Percentiles rank a stretch among this genome's conserved stretches.
These are phyloP conservation scores for Peromyscus eremicus DNA, from an alignment of 2,797 vertebrate genomes.

Conservation along the genomic window DNA sequence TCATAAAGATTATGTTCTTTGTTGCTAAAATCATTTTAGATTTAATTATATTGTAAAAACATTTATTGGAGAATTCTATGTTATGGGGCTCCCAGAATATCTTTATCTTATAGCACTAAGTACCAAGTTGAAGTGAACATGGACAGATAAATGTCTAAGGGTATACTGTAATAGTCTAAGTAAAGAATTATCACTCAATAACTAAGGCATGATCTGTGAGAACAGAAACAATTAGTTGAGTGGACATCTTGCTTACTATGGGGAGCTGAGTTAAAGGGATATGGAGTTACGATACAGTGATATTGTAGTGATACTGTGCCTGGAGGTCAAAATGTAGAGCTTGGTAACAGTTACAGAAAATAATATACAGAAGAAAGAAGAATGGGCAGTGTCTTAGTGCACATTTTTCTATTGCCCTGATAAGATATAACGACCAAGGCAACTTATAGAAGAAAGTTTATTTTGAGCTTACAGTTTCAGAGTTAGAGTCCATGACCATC, in stretches of 20 bases:
- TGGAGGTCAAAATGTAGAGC: neutral
- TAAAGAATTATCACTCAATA: slow-evolving; percentile 14
- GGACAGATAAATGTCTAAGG: neutral
- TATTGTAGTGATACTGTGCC: neutral
- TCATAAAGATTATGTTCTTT: neutral
- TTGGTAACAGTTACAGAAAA: neutral
- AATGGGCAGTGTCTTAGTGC: neutral
- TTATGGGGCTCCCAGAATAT: neutral
- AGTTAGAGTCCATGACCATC: neutral
- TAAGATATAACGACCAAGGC: neutral
- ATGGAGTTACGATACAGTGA: neutral
- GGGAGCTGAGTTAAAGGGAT: neutral
- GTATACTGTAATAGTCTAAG: neutral
- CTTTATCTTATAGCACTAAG: neutral
- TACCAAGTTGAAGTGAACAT: slow-evolving; percentile 33
- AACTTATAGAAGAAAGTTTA: neutral
- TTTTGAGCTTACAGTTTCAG: neutral
- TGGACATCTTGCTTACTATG: neutral
- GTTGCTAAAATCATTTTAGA: neutral
- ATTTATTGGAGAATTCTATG: neutral
- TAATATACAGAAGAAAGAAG: neutral
- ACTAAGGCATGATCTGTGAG: neutral
- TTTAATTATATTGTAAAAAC: neutral
- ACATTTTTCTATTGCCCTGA: neutral
- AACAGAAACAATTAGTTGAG: neutral